These are phyloP conservation scores for Synanthedon andrenaeformis DNA, from an alignment of 2,888 invertebrate species.

Conservation along the genomic window DNA sequence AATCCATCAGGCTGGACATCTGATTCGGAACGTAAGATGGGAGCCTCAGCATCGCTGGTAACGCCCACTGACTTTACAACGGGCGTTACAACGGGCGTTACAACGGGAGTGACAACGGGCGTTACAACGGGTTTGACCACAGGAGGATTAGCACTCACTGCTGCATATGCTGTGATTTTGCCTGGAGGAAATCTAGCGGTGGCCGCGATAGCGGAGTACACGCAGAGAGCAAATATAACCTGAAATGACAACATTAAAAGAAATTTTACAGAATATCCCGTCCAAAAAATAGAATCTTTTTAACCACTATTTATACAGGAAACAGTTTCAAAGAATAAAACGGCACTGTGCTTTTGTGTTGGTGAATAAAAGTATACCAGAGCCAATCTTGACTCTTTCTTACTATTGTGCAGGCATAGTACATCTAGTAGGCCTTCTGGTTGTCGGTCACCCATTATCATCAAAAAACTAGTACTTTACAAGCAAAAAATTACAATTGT, in stretches of 20 bases:
- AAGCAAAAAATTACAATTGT: too few species aligned
- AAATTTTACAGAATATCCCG: too few species aligned
- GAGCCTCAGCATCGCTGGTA: conserved; percentile 15
- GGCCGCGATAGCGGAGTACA: conserved; percentile 14
- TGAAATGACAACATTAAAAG: neutral
- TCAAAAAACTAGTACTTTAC: too few species aligned
- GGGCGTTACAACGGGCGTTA: neutral
- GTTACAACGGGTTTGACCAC: neutral
- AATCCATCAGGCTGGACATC: conserved; percentile 22
- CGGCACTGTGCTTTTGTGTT: too few species aligned
- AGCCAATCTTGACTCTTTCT: too few species aligned
- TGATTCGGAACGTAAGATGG: conserved; percentile 18
- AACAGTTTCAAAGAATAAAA: too few species aligned
- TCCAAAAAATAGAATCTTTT: too few species aligned
- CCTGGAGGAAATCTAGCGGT: conserved; percentile 1
- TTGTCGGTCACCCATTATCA: too few species aligned
- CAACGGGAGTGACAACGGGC: conserved; percentile 4
- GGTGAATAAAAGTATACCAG: too few species aligned
- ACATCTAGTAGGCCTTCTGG: too few species aligned
- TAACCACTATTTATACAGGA: too few species aligned
- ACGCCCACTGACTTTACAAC: conserved; percentile 7
- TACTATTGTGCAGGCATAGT: too few species aligned
- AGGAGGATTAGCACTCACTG: neutral
- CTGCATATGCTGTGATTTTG: neutral
- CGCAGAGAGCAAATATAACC: conserved; percentile 14